These are phyloP conservation scores for Euphydryas editha DNA, from an alignment of 2,888 invertebrate genomes.

Conservation along the genomic window DNA sequence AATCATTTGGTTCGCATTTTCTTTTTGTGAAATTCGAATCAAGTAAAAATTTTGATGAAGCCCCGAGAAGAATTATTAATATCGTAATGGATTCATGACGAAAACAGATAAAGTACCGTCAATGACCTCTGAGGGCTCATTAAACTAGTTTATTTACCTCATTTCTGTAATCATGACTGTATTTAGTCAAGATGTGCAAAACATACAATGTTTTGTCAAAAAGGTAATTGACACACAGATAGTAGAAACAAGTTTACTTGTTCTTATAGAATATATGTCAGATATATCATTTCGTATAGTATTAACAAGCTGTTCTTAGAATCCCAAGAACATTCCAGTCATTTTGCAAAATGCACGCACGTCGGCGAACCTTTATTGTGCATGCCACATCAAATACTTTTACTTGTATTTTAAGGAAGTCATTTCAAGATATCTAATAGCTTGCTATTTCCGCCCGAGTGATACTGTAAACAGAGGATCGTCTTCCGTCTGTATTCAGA, in stretches of 20 bases:
- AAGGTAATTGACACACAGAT: not conserved
- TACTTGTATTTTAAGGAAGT: conserved; percentile 59
- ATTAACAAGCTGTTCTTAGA: conserved; percentile 49
- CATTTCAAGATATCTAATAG: conserved; percentile 48
- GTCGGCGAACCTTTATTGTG: conserved; percentile 44
- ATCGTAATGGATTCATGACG: not conserved
- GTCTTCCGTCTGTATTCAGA: conserved; percentile 10
- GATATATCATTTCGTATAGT: not conserved
- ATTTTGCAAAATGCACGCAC: conserved; percentile 52
- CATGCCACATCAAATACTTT: conserved; percentile 53
- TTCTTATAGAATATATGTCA: not conserved
- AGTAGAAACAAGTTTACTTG: not conserved
- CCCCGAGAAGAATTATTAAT: no score
- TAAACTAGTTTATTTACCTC: not conserved
- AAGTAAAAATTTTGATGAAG: no score
- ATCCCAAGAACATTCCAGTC: conserved; percentile 59
- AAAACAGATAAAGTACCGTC: not conserved
- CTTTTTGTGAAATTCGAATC: no score
- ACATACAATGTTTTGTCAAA: not conserved
- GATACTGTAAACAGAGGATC: conserved; percentile 29
- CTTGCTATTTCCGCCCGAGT: conserved; percentile 34
- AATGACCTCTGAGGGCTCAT: not conserved
- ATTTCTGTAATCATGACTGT: not conserved
- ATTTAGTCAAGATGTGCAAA: not conserved
- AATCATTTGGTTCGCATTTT: no score